Evolutionary conservation across 2,888 invertebrate genomes (phyloP), one percentile per base, ranked within the genome.

Genomic region (Ypsolopha sequella): DNA sequence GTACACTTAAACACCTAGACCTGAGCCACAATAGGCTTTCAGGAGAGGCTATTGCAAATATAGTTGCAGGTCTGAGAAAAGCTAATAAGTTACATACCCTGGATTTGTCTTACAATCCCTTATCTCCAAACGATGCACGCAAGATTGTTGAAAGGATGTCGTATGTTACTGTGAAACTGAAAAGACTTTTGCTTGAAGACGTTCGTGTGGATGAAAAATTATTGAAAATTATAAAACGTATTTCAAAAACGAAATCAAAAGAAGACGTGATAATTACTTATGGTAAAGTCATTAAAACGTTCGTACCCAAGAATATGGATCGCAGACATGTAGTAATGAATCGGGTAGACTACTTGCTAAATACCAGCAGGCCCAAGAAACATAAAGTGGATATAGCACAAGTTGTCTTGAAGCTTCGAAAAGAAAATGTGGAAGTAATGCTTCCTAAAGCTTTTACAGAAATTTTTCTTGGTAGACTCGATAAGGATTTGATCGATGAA

Each of bases 401-500:
- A 6, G 33, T 49, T 9, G 41, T 46, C 33, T 11, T 33, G 24
- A 13, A 33, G 3, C 48, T 53, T 2, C n/a, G 47, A 10, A 53
- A 51, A 39, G 41, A 45, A 6, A 34, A 41, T 41, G 38, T 14
- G 10, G 41, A 44, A 9, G n/a, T 48, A 0, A 14, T 46, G 41
- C 7, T 6, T 9, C 6, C 43, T 34, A 51, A 49, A 36, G 36
- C 41, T 7, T 53, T 55, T 49, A 33, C 24, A 13, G 11, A 11
- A 11, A 11, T 14, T 6, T 36, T 11, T n/a, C 47, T 8, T 36
- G 36, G 13, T n/a, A 34, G n/a, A 10, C 14, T 56, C 1, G 52
- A 58, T 48, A 56, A 61, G 4, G 61, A 60, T n/a, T 54, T 69
- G 1, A 39, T 55, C 8, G 39, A 52, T 8, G 54, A 51, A 38